Evolutionary conservation across 1,140 invertebrate genomes (phyloP), one percentile per base, ranked within the genome.

Genomic region (Drosophila funebris): DNA sequence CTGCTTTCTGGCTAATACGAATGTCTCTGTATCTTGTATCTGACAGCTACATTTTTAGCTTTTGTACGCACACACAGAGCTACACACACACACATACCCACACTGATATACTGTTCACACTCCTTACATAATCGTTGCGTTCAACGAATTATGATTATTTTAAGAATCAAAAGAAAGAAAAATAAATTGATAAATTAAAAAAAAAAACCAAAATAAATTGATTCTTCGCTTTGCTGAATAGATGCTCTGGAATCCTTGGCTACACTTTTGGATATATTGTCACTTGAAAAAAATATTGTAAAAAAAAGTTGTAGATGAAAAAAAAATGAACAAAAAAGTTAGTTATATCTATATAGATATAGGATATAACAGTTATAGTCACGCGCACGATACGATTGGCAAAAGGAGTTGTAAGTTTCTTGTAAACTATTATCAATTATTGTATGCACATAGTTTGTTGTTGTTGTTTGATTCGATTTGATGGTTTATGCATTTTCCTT

Each of bases 281-380:
- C 83, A 87, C 83, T 88, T 69, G 39, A 85, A 87, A 87, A 85
- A 81, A 81, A 48, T 52, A 7, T 57, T 62, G 8, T 74, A 84
- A 84, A 11, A 37, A 11, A 37, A 43, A 72, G 57, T 31, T 56
- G 7, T 22, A n/a, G 11, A 3, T 56, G 41, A 8, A 20, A 48
- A 43, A 60, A 64, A 53, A 63, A 43, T 36, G 16, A 52, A 33
- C 22, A 31, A 11, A 63, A 77, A 58, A 69, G 48, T 46, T 14
- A 16, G 7, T 11, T 33, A 11, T 33, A 33, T 52, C 48, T 14
- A 14, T 33, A 31, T 16, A n/a, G 29, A 33, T 48, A 48, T 14
- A 33, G 22, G 48, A 52, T 33, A 33, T 24, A 14, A 31, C 3
- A 63, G 46, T 63, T 44, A 44, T 29, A 18, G 41, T 46, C 62